Evolutionary conservation across 1,140 invertebrate species (phyloP).

Genomic region (Camponotus pennsylvanicus): DNA sequence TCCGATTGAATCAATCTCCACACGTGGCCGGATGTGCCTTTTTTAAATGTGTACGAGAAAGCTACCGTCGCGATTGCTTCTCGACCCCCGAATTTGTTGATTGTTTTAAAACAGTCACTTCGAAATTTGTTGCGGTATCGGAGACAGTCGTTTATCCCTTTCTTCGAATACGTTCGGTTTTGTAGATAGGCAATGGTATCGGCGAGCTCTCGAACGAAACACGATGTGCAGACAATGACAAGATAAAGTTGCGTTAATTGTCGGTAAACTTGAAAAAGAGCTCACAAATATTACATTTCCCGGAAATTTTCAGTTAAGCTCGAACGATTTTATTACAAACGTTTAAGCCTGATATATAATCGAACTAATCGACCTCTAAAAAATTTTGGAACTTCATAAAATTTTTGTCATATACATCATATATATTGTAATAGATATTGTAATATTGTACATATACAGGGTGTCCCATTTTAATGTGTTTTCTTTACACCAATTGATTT

Average conservation of each 20-base stretch:
- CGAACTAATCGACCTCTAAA: no score
- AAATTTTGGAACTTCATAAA: no score
- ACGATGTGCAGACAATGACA: no score
- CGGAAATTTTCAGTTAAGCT: background rate
- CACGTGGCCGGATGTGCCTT: slow-evolving; percentile 55
- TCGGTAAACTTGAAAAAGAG: background rate
- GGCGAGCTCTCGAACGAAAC: background rate
- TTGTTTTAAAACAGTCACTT: background rate
- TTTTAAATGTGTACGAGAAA: slow-evolving; percentile 41
- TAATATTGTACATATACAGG: no score
- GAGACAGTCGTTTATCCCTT: no score
- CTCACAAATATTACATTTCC: background rate
- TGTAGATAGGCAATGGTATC: background rate
- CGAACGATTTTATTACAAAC: background rate
- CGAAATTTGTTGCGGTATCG: background rate
- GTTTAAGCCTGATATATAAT: no score
- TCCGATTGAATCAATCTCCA: slow-evolving; percentile 24
- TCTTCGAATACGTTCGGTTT: background rate
- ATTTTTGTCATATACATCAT: no score
- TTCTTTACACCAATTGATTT: no score
- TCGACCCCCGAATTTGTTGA: slow-evolving; percentile 34
- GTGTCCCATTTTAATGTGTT: no score
- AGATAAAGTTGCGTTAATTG: background rate
- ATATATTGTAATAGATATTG: no score
- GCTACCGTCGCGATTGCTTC: background rate